Evolutionary conservation across 1,140 invertebrate species (phyloP).

Genomic region (Sycophila sp.): DNA sequence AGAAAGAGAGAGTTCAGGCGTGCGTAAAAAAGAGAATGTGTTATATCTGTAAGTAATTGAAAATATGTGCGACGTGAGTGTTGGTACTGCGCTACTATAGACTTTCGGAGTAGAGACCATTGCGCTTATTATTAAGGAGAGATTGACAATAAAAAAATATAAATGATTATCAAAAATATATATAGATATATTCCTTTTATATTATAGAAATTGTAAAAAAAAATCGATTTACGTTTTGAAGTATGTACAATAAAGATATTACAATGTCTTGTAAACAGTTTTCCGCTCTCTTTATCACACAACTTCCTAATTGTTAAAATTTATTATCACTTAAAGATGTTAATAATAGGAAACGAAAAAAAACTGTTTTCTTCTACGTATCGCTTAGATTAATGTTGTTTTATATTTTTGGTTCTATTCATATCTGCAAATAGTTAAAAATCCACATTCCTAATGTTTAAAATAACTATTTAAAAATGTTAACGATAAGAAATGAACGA

Average conservation of each 20-base stretch:
- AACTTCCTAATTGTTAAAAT: too few relatives aligned
- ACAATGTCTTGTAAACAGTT: constrained; percentile 17
- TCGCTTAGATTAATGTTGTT: too few relatives aligned
- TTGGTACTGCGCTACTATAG: constrained; percentile 20
- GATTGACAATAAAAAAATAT: constrained; percentile 52
- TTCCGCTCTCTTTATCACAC: too few relatives aligned
- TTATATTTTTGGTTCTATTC: too few relatives aligned
- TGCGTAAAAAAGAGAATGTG: constrained; percentile 29
- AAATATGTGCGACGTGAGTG: constrained; percentile 25
- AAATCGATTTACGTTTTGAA: constrained; percentile 21
- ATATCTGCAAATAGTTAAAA: too few relatives aligned
- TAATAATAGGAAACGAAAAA: too few relatives aligned
- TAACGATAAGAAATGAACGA: too few relatives aligned
- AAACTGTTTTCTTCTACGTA: too few relatives aligned
- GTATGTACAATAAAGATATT: constrained; percentile 33
- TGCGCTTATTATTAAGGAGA: constrained; percentile 52
- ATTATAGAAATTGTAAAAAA: constrained; percentile 30
- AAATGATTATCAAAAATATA: constrained; percentile 35
- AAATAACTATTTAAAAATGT: too few relatives aligned
- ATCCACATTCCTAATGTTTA: too few relatives aligned
- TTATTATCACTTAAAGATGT: too few relatives aligned
- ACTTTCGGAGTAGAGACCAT: background rate
- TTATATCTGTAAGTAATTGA: constrained; percentile 25
- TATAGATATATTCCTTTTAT: constrained; percentile 26
- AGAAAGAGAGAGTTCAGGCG: too few relatives aligned